Evolutionary conservation across 2,888 invertebrate genomes (phyloP), one percentile per base, ranked within the genome.

Genomic region (Acleris holmiana): DNA sequence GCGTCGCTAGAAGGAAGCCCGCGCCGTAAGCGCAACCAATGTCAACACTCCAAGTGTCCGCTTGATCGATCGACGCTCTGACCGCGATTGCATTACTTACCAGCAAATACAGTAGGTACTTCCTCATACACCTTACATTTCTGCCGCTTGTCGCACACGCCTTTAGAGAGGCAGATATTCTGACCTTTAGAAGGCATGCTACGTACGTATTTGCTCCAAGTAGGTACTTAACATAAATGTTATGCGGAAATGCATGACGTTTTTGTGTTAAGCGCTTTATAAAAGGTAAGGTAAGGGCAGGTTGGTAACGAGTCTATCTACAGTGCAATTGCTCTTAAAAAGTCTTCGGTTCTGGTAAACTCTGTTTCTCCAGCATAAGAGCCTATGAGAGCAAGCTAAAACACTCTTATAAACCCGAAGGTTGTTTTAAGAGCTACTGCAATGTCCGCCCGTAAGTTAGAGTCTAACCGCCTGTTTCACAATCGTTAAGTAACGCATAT

Each of bases 21-120:
- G 71, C 76, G 74, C 76, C 78, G 73, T 77, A 83, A 83, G 78
- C 76, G 75, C 72, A 74, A 71, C 75, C 85, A 88, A 88, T 87
- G 88, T 84, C 87, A 83, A 83, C 84, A 49, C 49, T 46, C 21
- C 74, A 60, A 66, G 69, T 63, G 64, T 69, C 76, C 75, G 78
- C 75, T 76, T 78, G 76, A 79, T 75, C 80, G 79, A 77, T 80
- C 77, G 78, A 78, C 47, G 18, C 49, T 48, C 35, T 60, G 79
- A 76, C 79, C 78, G 76, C 79, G 74, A 77, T 77, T 71, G 64
- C 73, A 64, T 71, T 73, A 75, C 72, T 73, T 76, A 75, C 73
- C 44, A 21, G 29, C 10, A 19, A 50, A 25, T 17, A 19, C 49
- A 35, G 15, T n/a, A n/a, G n/a, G n/a, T 6, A n/a, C 58, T 58